These are phyloP conservation scores for Apistogramma diplotaenia DNA, from an alignment of 2,113 vertebrate genomes.

Conservation along the genomic window DNA sequence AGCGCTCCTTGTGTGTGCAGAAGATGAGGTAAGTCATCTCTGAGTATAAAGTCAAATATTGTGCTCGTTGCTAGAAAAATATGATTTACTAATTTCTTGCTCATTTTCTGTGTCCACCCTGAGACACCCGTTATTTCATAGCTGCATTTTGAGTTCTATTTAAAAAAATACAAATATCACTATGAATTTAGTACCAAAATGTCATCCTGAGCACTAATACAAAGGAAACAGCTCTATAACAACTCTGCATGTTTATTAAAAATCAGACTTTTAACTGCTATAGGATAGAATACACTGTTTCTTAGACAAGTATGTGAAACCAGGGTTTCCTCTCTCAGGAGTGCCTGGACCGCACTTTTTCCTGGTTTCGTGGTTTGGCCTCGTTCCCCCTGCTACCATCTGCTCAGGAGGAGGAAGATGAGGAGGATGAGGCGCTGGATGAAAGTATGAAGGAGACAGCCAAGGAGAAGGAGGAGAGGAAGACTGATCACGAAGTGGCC, in stretches of 20 bases:
- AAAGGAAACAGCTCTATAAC: neutral
- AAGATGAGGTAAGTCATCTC: conserved; percentile 84
- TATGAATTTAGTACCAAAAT: neutral
- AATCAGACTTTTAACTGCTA: neutral
- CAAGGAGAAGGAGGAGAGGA: conserved; percentile 83
- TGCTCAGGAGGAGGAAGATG: conserved; percentile 80
- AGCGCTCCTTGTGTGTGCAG: conserved; percentile 83
- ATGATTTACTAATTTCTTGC: neutral
- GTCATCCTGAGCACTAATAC: rapidly evolving
- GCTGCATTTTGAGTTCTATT: too few species aligned
- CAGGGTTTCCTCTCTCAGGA: conserved; percentile 71
- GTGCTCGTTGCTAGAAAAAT: neutral
- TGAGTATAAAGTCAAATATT: neutral
- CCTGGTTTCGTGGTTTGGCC: conserved; percentile 86
- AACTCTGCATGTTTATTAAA: neutral
- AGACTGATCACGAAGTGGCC: conserved; percentile 85
- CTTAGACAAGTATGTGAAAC: neutral
- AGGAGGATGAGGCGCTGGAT: conserved; percentile 76
- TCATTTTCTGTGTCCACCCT: neutral
- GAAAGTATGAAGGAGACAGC: conserved; percentile 64
- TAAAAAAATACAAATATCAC: neutral
- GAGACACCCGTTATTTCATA: too few species aligned
- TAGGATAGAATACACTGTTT: neutral
- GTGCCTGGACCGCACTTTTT: conserved; percentile 87
- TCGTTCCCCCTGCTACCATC: conserved; percentile 84